Evolutionary conservation across 2,797 vertebrate genomes (phyloP), one percentile per base, ranked within the genome.

Genomic region (Crocodylus rhombifer): DNA sequence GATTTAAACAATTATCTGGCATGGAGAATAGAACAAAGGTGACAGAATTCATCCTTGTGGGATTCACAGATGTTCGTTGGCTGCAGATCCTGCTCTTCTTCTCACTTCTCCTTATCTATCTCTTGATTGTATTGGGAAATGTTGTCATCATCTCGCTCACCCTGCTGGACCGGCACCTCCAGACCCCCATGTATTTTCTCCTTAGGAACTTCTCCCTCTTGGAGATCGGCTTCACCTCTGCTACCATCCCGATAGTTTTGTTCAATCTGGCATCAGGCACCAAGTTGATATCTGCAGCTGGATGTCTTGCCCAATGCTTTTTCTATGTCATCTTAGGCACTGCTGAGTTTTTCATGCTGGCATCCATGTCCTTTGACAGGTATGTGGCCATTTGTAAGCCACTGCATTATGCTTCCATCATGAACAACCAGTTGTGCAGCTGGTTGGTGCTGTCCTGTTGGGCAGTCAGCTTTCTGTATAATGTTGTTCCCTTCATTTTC

Each of bases 91-190:
- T 80, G 23, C 33, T 51, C 7, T 90, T 88, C 55, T 2, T 20
- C 0, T 14, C 90, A 5, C 30, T 95, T 16, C 61, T 80, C 11
- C 4, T 90, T 25, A 77, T 78, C n/a, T 94, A 86, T 7, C 62
- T 95, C 57, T 58, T 96, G 25, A 87, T 86, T 18, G 80, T 95
- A 25, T n/a, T 73, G 61, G 94, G 93, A 18, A 93, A 96, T 64
- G 3, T 92, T 65, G 36, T 92, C 28, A 89, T 84, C 4, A 73
- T 91, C 65, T 30, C 60, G 62, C 69, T 78, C 36, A 75, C 87
- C 18, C 73, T 86, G 88, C 75, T 56, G 0, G 74, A 91, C 51
- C 30, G 3, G 56, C 15, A 9, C 60, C 94, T 77, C 55, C 42
- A 42, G 42, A 42, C 42, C 42, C 42, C 42, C 42, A 42, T 42